These are phyloP conservation scores for Mantis religiosa DNA, from an alignment of 2,888 invertebrate species.

Conservation along the genomic window DNA sequence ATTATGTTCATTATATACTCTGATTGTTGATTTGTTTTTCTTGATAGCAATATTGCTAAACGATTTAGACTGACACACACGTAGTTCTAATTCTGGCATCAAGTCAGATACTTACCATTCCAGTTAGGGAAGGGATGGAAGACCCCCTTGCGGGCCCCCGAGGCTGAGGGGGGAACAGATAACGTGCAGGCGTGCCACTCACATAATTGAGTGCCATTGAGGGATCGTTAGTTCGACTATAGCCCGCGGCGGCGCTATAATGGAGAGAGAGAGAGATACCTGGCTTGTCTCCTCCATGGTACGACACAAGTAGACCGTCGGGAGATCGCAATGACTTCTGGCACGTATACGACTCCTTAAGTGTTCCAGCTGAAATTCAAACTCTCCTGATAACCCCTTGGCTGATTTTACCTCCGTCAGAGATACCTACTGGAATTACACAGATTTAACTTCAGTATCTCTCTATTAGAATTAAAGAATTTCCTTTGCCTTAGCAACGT, in stretches of 20 bases:
- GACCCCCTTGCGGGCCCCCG: neutral
- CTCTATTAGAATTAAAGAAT: too few species aligned
- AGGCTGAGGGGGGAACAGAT: neutral
- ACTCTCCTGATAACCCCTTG: neutral
- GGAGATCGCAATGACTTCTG: neutral
- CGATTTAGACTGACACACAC: neutral
- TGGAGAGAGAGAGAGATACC: neutral
- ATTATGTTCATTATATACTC: too few species aligned
- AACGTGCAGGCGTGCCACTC: neutral
- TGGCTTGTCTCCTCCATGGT: neutral
- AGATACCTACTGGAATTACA: too few species aligned
- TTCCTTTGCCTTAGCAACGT: too few species aligned
- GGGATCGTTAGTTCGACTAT: constrained; percentile 6
- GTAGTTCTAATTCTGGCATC: neutral
- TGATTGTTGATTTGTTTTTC: too few species aligned
- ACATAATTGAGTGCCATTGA: constrained; percentile 8
- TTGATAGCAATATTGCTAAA: too few species aligned
- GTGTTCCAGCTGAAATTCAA: neutral
- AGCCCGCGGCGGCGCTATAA: neutral
- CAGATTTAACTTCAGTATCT: too few species aligned
- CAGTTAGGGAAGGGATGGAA: neutral
- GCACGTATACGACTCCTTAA: neutral
- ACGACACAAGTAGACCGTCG: neutral
- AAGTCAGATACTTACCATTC: neutral
- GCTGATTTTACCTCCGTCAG: too few species aligned